Evolutionary conservation across 2,113 vertebrate species (phyloP), one percentile per base, ranked within the genome.

Genomic region (Centropristis striata): DNA sequence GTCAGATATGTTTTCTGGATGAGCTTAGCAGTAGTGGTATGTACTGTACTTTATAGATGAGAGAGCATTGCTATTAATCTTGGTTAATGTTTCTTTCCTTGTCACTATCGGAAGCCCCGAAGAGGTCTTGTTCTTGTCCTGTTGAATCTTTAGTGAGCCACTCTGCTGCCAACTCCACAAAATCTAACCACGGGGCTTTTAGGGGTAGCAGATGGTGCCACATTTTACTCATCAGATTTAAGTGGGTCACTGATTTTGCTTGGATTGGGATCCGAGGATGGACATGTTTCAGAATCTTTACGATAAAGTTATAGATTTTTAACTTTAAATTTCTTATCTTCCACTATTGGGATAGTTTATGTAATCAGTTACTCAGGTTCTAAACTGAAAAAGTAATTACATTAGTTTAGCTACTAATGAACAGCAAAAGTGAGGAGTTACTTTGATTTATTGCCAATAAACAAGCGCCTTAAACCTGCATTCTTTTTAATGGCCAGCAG

Each of bases 1-100:
- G 65, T 93, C 70, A 80, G 15, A 71, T 44, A 75, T 59, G 28
- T 81, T 81, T 78, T 83, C 57, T 91, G 86, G 78, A 88, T 72
- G 47, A 63, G 74, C 50, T 81, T 80, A 64, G 49, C 72, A 75
- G 67, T 28, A 5, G 36, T 42, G 67, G 79, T 72, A 70, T 74
- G 55, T 71, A 14, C 23, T 49, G 37, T 63, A 72, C 75, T 81
- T 73, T 83, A 88, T 21, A 80, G 71, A 75, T 25, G 28, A 76
- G 55, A 71, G 4, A 41, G 27, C 18, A 21, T 64, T 77, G 73
- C 59, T 65, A 42, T 74, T 63, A 63, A 73, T 80, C 41, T 18
- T 47, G 59, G 51, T 74, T 65, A 32, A 46, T 64, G 27, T 57
- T 27, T 46, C 5, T 49, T 1, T 55, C 25, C 15, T 25, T 46